These are phyloP conservation scores for Microtus obscurus DNA, from an alignment of 2,797 vertebrate species.

Conservation along the genomic window DNA sequence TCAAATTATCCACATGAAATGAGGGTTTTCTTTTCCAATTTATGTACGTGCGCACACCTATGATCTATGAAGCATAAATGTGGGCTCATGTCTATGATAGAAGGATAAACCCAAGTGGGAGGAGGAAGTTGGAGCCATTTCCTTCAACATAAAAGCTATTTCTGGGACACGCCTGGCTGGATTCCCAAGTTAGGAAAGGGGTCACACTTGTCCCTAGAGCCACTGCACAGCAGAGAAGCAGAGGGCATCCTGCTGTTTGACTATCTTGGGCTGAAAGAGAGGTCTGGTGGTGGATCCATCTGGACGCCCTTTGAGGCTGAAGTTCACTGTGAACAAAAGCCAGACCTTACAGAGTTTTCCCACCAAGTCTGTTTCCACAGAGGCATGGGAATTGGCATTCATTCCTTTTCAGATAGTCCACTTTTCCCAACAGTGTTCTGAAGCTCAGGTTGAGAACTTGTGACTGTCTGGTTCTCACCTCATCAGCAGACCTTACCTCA, in stretches of 20 bases:
- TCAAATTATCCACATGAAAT: neutral
- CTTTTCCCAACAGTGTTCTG: conserved; percentile 48
- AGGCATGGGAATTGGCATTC: conserved; percentile 57
- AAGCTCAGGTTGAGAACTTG: conserved; percentile 52
- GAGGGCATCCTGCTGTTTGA: conserved; percentile 30
- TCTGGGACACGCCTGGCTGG: conserved; percentile 39
- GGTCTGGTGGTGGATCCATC: conserved; percentile 55
- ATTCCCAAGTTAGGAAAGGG: neutral
- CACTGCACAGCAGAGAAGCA: neutral
- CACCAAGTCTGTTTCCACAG: conserved; percentile 30
- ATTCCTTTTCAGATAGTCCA: conserved; percentile 26
- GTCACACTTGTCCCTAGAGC: neutral
- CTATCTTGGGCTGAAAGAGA: conserved; percentile 39
- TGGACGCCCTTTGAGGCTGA: conserved; percentile 47
- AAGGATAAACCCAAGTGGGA: neutral
- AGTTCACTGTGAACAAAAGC: neutral
- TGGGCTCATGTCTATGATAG: neutral
- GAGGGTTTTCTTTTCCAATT: neutral
- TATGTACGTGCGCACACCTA: no score
- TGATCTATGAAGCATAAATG: neutral
- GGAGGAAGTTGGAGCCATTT: neutral
- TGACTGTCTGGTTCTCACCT: conserved; percentile 48
- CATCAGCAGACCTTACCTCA: conserved; percentile 38
- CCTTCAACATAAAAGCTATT: neutral
- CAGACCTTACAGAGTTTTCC: conserved; percentile 24